Conservation (phyloP, 53 echinoderm and acorn worm genomes). For the Paelopatides confundens region DNA sequence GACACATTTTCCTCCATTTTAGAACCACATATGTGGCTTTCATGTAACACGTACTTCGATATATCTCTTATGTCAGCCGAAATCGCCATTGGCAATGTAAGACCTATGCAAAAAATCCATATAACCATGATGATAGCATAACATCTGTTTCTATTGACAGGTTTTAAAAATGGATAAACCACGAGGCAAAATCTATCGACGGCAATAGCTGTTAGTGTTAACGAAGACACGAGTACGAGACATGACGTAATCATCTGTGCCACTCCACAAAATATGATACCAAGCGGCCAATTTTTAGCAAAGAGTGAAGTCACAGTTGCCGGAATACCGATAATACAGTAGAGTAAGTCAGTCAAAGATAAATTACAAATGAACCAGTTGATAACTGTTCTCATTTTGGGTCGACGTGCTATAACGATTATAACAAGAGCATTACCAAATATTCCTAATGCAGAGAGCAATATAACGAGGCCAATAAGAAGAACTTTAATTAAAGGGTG, state of each 20-base stretch:
- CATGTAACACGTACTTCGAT: background rate
- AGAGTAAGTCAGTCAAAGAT: conserved; percentile 78
- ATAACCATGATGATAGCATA: conserved; percentile 73
- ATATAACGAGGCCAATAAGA: conserved; percentile 13
- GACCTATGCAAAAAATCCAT: conserved; percentile 71
- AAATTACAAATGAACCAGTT: conserved; percentile 92
- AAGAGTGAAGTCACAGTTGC: conserved; percentile 63
- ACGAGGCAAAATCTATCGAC: conserved; percentile 95
- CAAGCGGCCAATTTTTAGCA: conserved; percentile 67
- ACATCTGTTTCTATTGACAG: conserved; percentile 77
- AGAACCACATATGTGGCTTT: background rate
- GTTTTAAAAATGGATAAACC: conserved; percentile 87
- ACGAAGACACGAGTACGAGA: conserved; percentile 80
- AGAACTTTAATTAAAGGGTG: conserved; percentile 15
- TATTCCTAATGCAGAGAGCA: conserved; percentile 62
- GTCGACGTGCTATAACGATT: conserved; percentile 77
- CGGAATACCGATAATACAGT: conserved; percentile 77
- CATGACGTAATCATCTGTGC: conserved; percentile 71
- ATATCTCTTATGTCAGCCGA: conserved; percentile 59
- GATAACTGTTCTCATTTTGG: conserved; percentile 93
- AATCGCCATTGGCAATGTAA: conserved; percentile 75
- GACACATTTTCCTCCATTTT: background rate
- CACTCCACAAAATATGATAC: conserved; percentile 65
- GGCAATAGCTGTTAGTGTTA: conserved; percentile 86
- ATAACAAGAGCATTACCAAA: conserved; percentile 82